Base-by-base conservation (phyloP, 1,140 invertebrate species). In the Drosophila setifemur region DNA sequence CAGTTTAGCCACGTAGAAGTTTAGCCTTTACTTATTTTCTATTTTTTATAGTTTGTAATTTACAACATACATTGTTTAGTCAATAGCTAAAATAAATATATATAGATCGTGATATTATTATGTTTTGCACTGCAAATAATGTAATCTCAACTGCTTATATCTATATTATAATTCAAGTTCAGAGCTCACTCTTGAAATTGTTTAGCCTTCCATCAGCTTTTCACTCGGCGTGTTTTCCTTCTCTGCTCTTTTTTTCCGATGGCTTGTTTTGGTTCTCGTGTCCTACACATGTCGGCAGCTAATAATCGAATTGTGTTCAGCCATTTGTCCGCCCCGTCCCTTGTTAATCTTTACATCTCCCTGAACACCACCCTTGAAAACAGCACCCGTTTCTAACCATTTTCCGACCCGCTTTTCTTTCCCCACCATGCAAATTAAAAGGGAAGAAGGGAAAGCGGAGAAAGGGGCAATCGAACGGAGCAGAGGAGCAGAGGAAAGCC, bases 271-370 rank as follows among this genome's bases (percentile, higher is more conserved):
- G 50, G 39, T 42, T 55, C 29, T 47, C 60, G 19, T 69, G 42
- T 68, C 42, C 42, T 45, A 69, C 63, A 55, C 50, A 69, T 53
- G 67, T 61, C 47, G 43, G 37, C 23, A 54, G 69, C 68, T 83
- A 73, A 83, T 83, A 83, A 83, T 85, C 79, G 69, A 78, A 73
- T 73, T 71, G 54, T 71, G 53, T 39, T 49, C 11, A 47, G 42
- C 52, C 35, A 44, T 28, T 55, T 64, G 42, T 47, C 43, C 42
- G 44, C 16, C 19, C 35, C 25, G 4, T 7, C 21, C n/a, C n/a
- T 18, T 28, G 25, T 21, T 35, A 29, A 4, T 21, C n/a, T 11
- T 49, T 18, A 18, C 40, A 66, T 66, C 28, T 29, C 55, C 31
- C 9, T 26, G 16, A 4, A 9, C 26, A 23, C 31, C 31, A 14